Percentiles rank a stretch among this genome's conserved stretches.
phyloP scores from a whole-genome alignment of 2,113 vertebrate species.

The Rhea pennata region DNA sequence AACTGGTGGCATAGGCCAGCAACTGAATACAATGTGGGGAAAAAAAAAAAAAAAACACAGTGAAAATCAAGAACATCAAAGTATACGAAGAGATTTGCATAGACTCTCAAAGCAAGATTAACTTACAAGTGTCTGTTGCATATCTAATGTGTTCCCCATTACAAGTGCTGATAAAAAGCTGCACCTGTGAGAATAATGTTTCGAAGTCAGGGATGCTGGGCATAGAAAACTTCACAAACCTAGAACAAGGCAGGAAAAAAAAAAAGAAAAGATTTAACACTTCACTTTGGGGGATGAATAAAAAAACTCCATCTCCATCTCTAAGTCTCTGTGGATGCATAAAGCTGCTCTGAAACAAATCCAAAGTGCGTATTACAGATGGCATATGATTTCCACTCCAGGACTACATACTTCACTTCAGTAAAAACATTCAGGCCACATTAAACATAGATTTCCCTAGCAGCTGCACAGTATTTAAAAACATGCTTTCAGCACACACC shows the following conservation, averaged over 20 bases:
- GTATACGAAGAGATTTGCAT: neutral
- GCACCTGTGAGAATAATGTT: conserved; percentile 97
- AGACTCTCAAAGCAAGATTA: neutral
- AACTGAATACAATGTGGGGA: conserved; percentile 76
- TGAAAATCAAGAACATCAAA: neutral
- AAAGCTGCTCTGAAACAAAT: neutral
- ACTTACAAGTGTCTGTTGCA: conserved; percentile 99
- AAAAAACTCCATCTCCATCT: neutral
- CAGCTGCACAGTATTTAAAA: neutral
- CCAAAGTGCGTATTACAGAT: neutral
- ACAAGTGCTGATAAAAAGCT: conserved; percentile 99
- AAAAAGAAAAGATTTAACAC: neutral
- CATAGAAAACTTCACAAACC: conserved; percentile 99
- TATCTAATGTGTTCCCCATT: conserved; percentile 99
- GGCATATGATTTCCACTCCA: neutral
- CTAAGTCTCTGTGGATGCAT: neutral
- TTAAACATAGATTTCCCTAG: neutral
- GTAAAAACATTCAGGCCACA: neutral
- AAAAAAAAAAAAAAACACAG: neutral
- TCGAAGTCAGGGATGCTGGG: conserved; percentile 99
- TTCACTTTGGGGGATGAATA: neutral
- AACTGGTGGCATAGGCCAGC: conserved; percentile 99
- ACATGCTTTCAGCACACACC: fast-evolving
- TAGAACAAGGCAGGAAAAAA: conserved; percentile 59
- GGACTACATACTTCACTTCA: neutral